phyloP scores from a whole-genome alignment of 2,797 vertebrate species.

The Takifugu ocellatus region DNA sequence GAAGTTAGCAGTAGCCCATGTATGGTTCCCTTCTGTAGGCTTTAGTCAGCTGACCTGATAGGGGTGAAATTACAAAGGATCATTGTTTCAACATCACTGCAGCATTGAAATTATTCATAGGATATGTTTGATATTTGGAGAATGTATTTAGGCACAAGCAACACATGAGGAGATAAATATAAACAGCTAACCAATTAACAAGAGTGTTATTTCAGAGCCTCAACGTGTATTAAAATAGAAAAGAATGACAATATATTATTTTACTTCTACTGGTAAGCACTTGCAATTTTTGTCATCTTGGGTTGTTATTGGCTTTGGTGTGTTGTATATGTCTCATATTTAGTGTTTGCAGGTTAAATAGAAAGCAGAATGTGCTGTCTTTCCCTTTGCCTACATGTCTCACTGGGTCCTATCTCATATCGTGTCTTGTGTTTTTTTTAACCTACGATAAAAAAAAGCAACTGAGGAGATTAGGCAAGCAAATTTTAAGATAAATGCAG shows the following conservation, averaged over 20 bases:
- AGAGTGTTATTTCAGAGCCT: too few relatives aligned
- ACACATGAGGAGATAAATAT: too few relatives aligned
- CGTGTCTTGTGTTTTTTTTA: not conserved
- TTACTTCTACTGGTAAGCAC: too few relatives aligned
- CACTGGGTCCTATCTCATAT: slow-evolving; percentile 13
- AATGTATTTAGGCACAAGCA: too few relatives aligned
- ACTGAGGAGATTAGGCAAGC: slow-evolving; percentile 18
- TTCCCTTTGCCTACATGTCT: not conserved
- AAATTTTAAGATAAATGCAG: slow-evolving; percentile 2
- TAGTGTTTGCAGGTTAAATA: slow-evolving; percentile 4
- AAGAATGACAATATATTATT: too few relatives aligned
- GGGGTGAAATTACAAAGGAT: not conserved
- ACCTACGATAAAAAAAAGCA: slow-evolving; percentile 6
- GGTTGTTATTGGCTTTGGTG: too few relatives aligned
- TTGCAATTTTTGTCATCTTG: too few relatives aligned
- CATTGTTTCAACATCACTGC: not conserved
- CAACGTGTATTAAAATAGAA: too few relatives aligned
- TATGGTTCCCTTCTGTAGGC: slow-evolving; percentile 71
- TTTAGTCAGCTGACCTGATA: slow-evolving; percentile 18
- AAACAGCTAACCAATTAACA: too few relatives aligned
- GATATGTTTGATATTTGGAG: too few relatives aligned
- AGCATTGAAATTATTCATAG: not conserved
- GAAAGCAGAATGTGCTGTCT: not conserved
- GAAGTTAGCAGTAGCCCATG: slow-evolving; percentile 60
- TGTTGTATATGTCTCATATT: too few relatives aligned